Evolutionary conservation across 2,888 invertebrate genomes (phyloP), one percentile per base, ranked within the genome.

Genomic region (Tryphoninae sp.): DNA sequence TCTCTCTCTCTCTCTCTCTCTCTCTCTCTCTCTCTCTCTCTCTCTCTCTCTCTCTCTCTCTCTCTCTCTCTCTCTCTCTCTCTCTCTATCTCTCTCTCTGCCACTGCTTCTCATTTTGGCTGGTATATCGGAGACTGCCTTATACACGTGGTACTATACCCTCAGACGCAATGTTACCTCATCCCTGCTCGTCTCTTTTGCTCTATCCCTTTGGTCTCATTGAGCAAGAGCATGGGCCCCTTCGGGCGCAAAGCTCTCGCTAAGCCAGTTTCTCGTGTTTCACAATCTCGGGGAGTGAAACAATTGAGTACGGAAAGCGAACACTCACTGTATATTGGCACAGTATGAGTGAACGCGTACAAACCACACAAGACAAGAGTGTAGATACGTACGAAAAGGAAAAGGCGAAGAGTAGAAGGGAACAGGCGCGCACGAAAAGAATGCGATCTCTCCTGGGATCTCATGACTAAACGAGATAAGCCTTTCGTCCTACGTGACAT

Each of bases 251-350:
- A 85, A 87, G 85, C 85, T 85, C 83, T 82, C 76, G 81, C 84
- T 86, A 86, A 87, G 86, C 85, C 86, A 86, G 83, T 86, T 86
- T 86, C 85, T 83, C 85, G 84, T 87, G 87, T 86, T 86, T 86
- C 86, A 86, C 86, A 87, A 87, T 87, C 86, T 87, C 87, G 76
- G 33, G 7, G 62, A 84, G 84, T 80, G 83, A 87, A 87, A 87
- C 89, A 90, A 90, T 90, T 86, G 89, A 88, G 88, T 86, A 86
- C 69, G 64, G 42, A 33, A 7, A 33, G 7, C 33, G 22, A 45
- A 51, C 51, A 11, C 13, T 2, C 51, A 16, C 51, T 51, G 51
- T 51, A 19, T 1, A 51, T 51, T 61, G 59, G 59, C n/a, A 13
- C 42, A 71, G 7, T 8, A 7, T 4, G 59, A 19, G 45, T 59